Evolutionary conservation across 2,888 invertebrate species (phyloP).

Genomic region (Stenichneumon culpator): DNA sequence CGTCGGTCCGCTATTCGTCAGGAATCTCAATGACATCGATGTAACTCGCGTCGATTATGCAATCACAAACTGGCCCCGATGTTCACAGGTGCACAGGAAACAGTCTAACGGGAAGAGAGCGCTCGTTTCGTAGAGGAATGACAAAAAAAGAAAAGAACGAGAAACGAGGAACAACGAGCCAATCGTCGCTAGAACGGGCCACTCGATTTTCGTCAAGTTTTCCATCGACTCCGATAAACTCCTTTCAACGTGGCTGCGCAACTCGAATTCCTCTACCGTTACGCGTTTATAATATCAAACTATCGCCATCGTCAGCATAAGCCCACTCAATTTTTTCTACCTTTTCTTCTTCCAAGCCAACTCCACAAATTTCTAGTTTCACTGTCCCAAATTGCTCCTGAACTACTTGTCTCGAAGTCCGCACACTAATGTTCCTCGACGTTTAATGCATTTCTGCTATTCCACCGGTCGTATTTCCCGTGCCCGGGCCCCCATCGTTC

Average conservation of each 20-base stretch:
- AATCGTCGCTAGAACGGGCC: not conserved
- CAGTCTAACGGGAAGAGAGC: not conserved
- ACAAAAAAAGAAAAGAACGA: not conserved
- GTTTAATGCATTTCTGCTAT: constrained; percentile 28
- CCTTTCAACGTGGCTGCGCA: not conserved
- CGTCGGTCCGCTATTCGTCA: not conserved
- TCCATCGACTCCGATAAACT: not conserved
- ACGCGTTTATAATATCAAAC: not conserved
- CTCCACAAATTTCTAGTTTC: not conserved
- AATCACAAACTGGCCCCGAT: constrained; percentile 5
- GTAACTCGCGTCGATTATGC: constrained; percentile 11
- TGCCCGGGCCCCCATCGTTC: constrained; percentile 26
- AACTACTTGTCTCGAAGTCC: constrained; percentile 28
- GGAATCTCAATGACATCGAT: not conserved
- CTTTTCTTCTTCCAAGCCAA: not conserved
- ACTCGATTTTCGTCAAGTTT: not conserved
- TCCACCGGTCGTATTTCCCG: constrained; percentile 41
- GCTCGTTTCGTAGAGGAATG: not conserved
- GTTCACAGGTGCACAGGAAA: constrained; percentile 10
- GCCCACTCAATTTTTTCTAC: not conserved
- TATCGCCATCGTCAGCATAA: not conserved
- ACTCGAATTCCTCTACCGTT: not conserved
- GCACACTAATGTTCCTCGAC: constrained; percentile 36
- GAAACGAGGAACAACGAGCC: not conserved
- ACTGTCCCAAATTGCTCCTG: not conserved